These are phyloP conservation scores for Hylomyscus alleni DNA, from an alignment of 2,797 vertebrate genomes.

Conservation along the genomic window DNA sequence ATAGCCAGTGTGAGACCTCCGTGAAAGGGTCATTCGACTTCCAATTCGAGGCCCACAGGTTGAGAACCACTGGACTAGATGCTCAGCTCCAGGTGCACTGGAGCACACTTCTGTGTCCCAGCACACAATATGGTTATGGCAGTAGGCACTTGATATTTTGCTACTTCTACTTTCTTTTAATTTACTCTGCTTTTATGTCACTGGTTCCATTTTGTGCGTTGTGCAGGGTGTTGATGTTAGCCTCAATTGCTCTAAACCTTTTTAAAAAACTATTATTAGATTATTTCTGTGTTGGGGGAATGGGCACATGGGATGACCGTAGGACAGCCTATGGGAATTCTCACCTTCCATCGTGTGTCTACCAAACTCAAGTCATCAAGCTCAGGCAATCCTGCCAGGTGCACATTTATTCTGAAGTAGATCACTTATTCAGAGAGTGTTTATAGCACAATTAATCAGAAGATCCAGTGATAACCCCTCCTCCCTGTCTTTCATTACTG, in stretches of 20 bases:
- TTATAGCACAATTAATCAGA: constrained; percentile 25
- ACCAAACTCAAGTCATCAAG: background rate
- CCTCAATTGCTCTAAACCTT: background rate
- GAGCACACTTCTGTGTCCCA: background rate
- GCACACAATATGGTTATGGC: background rate
- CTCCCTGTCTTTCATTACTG: background rate
- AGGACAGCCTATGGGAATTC: background rate
- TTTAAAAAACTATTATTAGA: background rate
- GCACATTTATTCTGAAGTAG: background rate
- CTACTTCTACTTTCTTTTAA: constrained; percentile 8
- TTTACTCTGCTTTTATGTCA: background rate
- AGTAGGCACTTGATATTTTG: background rate
- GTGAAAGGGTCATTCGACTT: background rate
- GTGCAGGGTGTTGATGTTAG: background rate
- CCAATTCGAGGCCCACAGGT: background rate
- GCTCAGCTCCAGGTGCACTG: background rate
- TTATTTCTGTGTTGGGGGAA: background rate
- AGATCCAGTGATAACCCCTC: background rate
- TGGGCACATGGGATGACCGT: too few relatives aligned
- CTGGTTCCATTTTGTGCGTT: background rate
- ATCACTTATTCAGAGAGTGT: constrained; percentile 9
- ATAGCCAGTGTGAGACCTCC: background rate
- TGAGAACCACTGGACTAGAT: background rate
- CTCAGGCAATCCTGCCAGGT: background rate
- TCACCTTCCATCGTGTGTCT: background rate